Conservation (phyloP, 1,140 invertebrate genomes). For the Antheraea pernyi region DNA sequence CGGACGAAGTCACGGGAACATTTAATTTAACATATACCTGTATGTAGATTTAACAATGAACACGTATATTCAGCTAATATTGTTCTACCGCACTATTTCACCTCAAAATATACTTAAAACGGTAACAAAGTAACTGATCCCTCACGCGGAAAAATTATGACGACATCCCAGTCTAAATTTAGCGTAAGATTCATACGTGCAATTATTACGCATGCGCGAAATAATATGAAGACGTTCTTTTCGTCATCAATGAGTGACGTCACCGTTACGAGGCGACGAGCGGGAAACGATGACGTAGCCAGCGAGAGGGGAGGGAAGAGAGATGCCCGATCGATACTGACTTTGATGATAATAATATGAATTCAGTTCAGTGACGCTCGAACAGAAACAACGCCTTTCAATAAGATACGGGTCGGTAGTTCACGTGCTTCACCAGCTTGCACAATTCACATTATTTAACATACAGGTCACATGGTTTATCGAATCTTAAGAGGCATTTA, state of each 20-base stretch:
- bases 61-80: too few relatives aligned
- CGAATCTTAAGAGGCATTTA: neutral
- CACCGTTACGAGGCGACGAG: constrained; percentile 27
- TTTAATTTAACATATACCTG: too few relatives aligned
- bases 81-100: too few relatives aligned
- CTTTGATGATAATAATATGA: constrained; percentile 51
- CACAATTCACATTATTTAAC: constrained; percentile 9
- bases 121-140: neutral
- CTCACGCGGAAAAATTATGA: constrained; percentile 14
- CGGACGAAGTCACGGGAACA: too few relatives aligned
- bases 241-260: constrained; percentile 58
- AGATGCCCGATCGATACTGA: constrained; percentile 46
- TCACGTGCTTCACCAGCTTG: constrained; percentile 25
- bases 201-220: constrained; percentile 53
- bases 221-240: constrained; percentile 42
- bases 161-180: constrained; percentile 35
- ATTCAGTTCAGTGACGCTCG: constrained; percentile 55
- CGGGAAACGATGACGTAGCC: constrained; percentile 55
- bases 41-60: too few relatives aligned
- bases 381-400: constrained; percentile 52
- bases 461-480: constrained; percentile 5
- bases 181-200: constrained; percentile 22
- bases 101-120: neutral
- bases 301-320: constrained; percentile 35
- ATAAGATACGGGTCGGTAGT: constrained; percentile 62